phyloP scores from a whole-genome alignment of 2,113 vertebrate species.

The Crotalus helleri region DNA sequence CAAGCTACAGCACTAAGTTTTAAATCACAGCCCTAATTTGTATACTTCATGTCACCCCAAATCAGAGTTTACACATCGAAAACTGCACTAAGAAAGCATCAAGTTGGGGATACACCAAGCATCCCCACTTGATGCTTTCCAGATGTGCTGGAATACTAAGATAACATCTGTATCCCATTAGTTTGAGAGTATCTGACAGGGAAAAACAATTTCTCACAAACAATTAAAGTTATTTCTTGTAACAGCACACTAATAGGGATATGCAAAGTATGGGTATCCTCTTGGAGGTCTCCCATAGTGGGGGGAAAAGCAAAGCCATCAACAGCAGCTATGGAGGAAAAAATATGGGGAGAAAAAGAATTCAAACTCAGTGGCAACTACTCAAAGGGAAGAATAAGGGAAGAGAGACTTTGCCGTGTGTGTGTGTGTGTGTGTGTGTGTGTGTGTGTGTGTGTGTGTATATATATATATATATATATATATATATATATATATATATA shows the following conservation, averaged over 20 bases:
- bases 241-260: not conserved
- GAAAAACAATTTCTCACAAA: not conserved
- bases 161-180: not conserved
- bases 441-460: no score
- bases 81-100: not conserved
- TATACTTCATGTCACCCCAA: not conserved
- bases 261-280: not conserved
- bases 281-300: not conserved
- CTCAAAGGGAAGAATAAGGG: not conserved
- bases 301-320: not conserved
- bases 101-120: not conserved
- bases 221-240: not conserved
- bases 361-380: not conserved
- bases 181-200: not conserved
- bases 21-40: not conserved
- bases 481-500: no score
- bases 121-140: not conserved
- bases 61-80: not conserved
- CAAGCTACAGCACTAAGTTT: not conserved
- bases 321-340: not conserved
- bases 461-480: no score
- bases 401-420: not conserved
- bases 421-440: no score
- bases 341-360: not conserved
- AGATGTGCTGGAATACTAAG: not conserved